phyloP scores from a whole-genome alignment of 2,888 invertebrate genomes.

The Drosophila lacicola region DNA sequence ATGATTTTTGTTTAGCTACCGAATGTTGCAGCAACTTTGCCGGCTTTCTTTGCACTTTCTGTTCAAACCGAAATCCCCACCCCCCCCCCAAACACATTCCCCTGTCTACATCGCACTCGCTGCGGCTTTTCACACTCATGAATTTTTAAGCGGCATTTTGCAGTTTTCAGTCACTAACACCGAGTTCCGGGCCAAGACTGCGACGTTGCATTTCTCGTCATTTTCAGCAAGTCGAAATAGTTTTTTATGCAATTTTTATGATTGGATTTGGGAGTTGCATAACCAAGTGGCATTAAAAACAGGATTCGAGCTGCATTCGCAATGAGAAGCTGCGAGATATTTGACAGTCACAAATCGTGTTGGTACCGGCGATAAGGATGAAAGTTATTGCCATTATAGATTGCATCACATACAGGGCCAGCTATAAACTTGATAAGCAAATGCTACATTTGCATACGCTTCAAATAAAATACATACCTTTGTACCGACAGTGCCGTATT shows the following conservation, averaged over 20 bases:
- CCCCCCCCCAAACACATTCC: slow-evolving; percentile 1
- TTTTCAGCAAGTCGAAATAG: slow-evolving; percentile 68
- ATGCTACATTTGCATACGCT: no score
- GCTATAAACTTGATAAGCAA: no score
- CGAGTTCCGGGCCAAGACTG: slow-evolving; percentile 52
- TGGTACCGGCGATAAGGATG: neutral
- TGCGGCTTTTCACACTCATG: slow-evolving; percentile 78
- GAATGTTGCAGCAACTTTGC: slow-evolving; percentile 43
- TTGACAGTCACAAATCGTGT: slow-evolving; percentile 39
- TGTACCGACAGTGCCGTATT: neutral
- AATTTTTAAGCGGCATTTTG: slow-evolving; percentile 75
- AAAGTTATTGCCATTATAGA: no score
- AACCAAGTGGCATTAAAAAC: slow-evolving; percentile 39
- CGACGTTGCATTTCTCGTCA: slow-evolving; percentile 34
- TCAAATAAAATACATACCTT: no score
- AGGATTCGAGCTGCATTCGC: slow-evolving; percentile 45
- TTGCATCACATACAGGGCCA: no score
- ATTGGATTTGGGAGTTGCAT: slow-evolving; percentile 68
- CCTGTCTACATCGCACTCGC: slow-evolving; percentile 29
- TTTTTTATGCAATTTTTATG: slow-evolving; percentile 79
- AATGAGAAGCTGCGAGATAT: slow-evolving; percentile 36
- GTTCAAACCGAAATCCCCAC: neutral
- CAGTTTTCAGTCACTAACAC: slow-evolving; percentile 69
- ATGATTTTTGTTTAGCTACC: slow-evolving; percentile 54
- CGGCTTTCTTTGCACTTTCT: slow-evolving; percentile 19